phyloP scores from a whole-genome alignment of 2,113 vertebrate species.

The Pseudopodoces humilis region DNA sequence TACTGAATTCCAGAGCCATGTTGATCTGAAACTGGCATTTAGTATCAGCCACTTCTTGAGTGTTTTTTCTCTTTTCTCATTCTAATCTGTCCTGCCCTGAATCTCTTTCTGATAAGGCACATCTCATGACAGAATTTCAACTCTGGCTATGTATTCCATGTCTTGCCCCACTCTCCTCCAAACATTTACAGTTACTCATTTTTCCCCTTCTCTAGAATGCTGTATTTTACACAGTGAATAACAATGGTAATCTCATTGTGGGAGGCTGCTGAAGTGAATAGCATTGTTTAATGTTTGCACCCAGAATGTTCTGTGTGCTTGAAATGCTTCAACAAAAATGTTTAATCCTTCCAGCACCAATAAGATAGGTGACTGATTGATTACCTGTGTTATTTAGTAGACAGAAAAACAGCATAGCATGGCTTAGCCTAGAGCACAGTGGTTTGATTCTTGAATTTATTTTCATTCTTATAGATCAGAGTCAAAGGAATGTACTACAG shows the following conservation, averaged over 20 bases:
- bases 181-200: background rate
- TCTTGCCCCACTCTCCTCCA: background rate
- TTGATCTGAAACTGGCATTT: background rate
- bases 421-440: background rate
- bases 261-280: background rate
- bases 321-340: background rate
- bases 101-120: background rate
- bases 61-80: background rate
- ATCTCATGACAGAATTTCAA: background rate
- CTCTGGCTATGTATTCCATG: background rate
- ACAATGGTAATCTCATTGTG: background rate
- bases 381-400: background rate
- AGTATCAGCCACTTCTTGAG: background rate
- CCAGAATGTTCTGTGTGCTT: background rate
- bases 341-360: background rate
- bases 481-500: constrained; percentile 16
- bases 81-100: background rate
- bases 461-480: constrained; percentile 23
- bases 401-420: background rate
- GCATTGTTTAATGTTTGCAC: background rate
- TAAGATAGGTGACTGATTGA: background rate
- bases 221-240: background rate
- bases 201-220: background rate
- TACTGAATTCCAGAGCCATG: background rate
- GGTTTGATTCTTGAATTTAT: constrained; percentile 25